These are phyloP conservation scores for Crossoptilon crossoptilon DNA, from an alignment of 2,797 vertebrate species.

Conservation along the genomic window DNA sequence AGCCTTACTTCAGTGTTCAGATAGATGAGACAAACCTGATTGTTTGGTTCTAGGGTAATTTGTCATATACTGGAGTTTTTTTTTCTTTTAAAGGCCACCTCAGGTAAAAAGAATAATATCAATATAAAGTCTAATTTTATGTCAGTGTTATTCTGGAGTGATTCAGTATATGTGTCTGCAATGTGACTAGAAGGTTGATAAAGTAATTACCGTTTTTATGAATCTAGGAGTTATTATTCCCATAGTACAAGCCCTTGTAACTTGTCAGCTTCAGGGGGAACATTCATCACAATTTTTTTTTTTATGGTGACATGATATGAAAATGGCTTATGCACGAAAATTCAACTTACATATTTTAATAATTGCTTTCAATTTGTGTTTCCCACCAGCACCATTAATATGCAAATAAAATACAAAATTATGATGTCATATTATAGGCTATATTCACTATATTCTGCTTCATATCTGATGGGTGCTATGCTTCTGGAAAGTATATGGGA, in stretches of 20 bases:
- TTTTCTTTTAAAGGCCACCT: not conserved
- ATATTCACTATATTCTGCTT: not conserved
- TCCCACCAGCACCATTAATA: slow-evolving; percentile 46
- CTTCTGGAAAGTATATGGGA: not conserved
- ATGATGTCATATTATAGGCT: slow-evolving; percentile 32
- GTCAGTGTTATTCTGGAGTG: slow-evolving; percentile 60
- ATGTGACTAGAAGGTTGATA: slow-evolving; percentile 73
- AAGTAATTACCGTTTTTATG: slow-evolving; percentile 76
- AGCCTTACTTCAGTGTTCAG: not conserved
- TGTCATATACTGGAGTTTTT: not conserved
- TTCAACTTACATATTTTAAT: slow-evolving; percentile 64
- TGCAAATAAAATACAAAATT: slow-evolving; percentile 29
- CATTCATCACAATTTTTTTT: slow-evolving; percentile 56
- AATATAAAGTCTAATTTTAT: slow-evolving; percentile 40
- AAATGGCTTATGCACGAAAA: slow-evolving; percentile 60
- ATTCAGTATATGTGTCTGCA: slow-evolving; percentile 58
- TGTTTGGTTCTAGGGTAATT: not conserved
- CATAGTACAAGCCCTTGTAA: slow-evolving; percentile 69
- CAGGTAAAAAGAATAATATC: not conserved
- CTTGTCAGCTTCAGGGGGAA: slow-evolving; percentile 62
- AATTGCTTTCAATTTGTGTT: slow-evolving; percentile 60
- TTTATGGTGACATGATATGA: slow-evolving; percentile 50
- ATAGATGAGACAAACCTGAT: not conserved
- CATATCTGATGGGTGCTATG: not conserved
- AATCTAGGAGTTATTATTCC: slow-evolving; percentile 76